Evolutionary conservation across 2,113 vertebrate species (phyloP).

Genomic region (Anser brachyrhynchus): DNA sequence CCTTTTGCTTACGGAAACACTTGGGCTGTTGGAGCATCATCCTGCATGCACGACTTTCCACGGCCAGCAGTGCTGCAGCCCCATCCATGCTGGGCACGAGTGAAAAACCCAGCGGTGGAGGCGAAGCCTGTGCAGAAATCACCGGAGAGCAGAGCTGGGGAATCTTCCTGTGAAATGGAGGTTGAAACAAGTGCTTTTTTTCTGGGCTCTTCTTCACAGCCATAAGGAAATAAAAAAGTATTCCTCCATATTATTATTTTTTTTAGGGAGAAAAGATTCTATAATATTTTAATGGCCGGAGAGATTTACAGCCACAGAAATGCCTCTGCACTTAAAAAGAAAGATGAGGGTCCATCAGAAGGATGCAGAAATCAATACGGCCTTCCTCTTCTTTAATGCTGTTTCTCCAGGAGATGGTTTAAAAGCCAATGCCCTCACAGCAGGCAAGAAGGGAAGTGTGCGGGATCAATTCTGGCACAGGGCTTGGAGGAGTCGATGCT

Average conservation of each 20-base stretch:
- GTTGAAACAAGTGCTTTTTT: neutral
- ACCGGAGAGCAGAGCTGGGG: neutral
- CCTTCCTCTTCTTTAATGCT: neutral
- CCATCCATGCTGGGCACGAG: neutral
- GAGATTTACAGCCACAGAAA: neutral
- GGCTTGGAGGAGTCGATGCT: neutral
- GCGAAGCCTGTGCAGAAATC: neutral
- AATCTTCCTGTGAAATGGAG: neutral
- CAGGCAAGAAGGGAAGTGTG: neutral
- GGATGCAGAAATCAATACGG: constrained; percentile 13
- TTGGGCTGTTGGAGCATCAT: neutral
- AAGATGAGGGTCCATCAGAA: constrained; percentile 19
- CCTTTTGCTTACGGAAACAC: neutral
- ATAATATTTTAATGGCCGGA: neutral
- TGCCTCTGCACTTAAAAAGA: neutral
- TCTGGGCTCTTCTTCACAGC: neutral
- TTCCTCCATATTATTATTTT: neutral
- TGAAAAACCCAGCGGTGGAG: neutral
- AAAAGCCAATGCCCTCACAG: neutral
- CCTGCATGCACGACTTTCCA: accelerated
- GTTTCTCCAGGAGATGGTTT: neutral
- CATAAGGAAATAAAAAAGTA: neutral
- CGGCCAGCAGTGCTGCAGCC: neutral
- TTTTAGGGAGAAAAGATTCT: neutral
- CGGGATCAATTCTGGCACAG: neutral